A percentile compares a stretch with the other conserved stretches of the same genome.
Evolutionary conservation across 2,797 vertebrate species (phyloP).

Genomic region (Triplophysa bombifrons): DNA sequence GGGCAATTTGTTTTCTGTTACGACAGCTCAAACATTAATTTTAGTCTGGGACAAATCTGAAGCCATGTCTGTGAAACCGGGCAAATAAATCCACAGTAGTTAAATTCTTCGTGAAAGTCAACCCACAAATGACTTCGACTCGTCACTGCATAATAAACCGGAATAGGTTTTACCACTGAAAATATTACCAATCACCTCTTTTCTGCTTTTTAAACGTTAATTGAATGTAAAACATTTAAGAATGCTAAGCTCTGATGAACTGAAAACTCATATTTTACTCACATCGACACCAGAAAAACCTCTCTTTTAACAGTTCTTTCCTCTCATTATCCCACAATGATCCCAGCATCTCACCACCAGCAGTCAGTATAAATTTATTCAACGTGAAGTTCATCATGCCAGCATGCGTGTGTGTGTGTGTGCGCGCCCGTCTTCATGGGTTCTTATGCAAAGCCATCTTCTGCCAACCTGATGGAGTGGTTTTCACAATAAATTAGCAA

Average conservation of each 20-base stretch:
- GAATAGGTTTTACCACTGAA: background rate
- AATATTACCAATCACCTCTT: background rate
- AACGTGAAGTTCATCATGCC: slow-evolving; percentile 71
- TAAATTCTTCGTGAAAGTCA: no score
- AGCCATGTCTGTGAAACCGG: no score
- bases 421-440: background rate
- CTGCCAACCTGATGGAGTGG: slow-evolving; percentile 52
- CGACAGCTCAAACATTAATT: no score
- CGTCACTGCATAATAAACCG: no score
- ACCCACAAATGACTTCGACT: no score
- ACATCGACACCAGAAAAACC: background rate
- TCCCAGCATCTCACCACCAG: slow-evolving; percentile 6
- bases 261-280: background rate
- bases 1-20: no score
- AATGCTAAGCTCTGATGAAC: background rate
- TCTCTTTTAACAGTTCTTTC: slow-evolving; percentile 8
- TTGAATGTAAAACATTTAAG: background rate
- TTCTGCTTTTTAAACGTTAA: background rate
- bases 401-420: slow-evolving; percentile 41
- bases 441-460: slow-evolving; percentile 41
- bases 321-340: slow-evolving; percentile 30
- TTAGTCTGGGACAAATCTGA: no score
- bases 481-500: slow-evolving; percentile 57
- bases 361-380: slow-evolving; percentile 59
- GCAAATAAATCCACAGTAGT: no score